Conservation (phyloP, 2,797 vertebrate genomes). For the Molothrus aeneus region DNA sequence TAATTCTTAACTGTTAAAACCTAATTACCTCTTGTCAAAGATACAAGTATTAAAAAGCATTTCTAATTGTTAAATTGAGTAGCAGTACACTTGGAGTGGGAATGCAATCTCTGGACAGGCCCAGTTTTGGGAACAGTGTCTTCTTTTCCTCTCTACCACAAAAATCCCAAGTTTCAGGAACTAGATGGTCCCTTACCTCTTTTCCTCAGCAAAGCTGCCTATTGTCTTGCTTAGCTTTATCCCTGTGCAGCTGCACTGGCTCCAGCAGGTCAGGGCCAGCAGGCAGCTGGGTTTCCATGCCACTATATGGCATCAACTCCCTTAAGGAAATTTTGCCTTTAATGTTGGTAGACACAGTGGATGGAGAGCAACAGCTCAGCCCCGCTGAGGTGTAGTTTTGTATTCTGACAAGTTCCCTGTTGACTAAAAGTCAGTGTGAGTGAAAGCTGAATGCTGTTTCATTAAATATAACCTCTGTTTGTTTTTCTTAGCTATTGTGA, state of each 20-base stretch:
- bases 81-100: neutral
- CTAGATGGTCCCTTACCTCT: neutral
- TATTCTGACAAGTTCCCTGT: neutral
- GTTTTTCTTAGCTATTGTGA: constrained; percentile 87
- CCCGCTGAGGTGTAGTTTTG: neutral
- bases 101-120: neutral
- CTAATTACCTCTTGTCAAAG: neutral
- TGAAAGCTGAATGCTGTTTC: neutral
- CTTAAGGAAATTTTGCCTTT: neutral
- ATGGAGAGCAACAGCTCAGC: neutral
- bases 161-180: neutral
- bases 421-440: neutral
- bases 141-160: neutral
- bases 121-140: neutral
- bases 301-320: neutral
- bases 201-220: neutral
- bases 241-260: neutral
- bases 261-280: neutral
- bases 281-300: neutral
- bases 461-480: neutral
- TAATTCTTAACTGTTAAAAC: neutral
- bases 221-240: neutral
- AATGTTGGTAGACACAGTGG: neutral
- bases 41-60: neutral
- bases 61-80: neutral